Conservation (phyloP, 2,113 vertebrate genomes). For the Calcarius ornatus region DNA sequence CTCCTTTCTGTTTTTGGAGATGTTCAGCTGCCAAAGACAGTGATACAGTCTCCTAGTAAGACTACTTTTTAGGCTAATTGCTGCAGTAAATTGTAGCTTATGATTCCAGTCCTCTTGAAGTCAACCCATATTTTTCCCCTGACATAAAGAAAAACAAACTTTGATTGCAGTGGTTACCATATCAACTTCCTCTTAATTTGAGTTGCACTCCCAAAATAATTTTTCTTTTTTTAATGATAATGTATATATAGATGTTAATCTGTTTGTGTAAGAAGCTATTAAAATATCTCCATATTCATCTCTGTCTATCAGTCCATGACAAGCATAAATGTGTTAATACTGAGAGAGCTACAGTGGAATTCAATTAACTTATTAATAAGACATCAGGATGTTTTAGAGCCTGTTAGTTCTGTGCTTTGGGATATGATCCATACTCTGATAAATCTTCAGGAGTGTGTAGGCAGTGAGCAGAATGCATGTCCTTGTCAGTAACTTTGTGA, state of each 20-base stretch:
- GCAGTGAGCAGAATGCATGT: not conserved
- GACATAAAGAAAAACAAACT: slow-evolving; percentile 1
- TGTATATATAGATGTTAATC: slow-evolving; percentile 51
- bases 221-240: slow-evolving; percentile 54
- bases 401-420: slow-evolving; percentile 30
- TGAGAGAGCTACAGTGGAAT: slow-evolving; percentile 35
- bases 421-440: slow-evolving; percentile 25
- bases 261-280: slow-evolving; percentile 56
- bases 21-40: not conserved
- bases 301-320: slow-evolving; percentile 66
- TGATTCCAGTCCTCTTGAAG: not conserved
- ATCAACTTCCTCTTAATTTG: slow-evolving; percentile 36
- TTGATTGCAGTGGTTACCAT: slow-evolving; percentile 22
- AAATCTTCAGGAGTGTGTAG: slow-evolving; percentile 27
- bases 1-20: not conserved
- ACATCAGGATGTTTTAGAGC: slow-evolving; percentile 58
- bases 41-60: not conserved
- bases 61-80: slow-evolving; percentile 15
- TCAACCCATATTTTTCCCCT: not conserved
- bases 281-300: slow-evolving; percentile 61
- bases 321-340: slow-evolving; percentile 48
- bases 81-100: slow-evolving; percentile 11
- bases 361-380: slow-evolving; percentile 72
- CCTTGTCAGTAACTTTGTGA: slow-evolving; percentile 13
- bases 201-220: slow-evolving; percentile 27